These are phyloP conservation scores for Aphelenchoides bicaudatus DNA, from an alignment of 2,888 invertebrate species.

Conservation along the genomic window DNA sequence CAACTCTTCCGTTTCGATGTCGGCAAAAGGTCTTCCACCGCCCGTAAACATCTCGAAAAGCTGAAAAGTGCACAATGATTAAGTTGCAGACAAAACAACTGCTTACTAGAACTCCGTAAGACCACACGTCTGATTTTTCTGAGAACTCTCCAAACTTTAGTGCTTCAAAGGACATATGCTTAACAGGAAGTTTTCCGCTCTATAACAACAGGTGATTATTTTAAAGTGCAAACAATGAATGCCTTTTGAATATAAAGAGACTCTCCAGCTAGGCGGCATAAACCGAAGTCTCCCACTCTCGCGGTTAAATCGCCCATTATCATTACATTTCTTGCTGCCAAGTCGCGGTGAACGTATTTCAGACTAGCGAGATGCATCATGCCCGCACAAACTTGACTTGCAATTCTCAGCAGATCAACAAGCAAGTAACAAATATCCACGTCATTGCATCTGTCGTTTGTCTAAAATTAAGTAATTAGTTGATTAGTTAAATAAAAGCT, in stretches of 20 bases:
- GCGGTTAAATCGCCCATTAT: background rate
- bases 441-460: background rate
- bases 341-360: conserved; percentile 31
- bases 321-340: conserved; percentile 31
- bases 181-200: conserved; percentile 15
- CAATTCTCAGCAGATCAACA: conserved; percentile 10
- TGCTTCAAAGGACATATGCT: conserved; percentile 14
- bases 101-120: conserved; percentile 4
- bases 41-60: conserved; percentile 18
- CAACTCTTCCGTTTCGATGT: conserved; percentile 2
- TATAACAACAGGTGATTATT: background rate
- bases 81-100: no score
- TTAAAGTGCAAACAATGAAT: background rate
- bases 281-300: conserved; percentile 17
- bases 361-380: conserved; percentile 7
- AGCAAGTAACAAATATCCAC: conserved; percentile 5
- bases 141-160: conserved; percentile 10
- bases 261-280: conserved; percentile 10
- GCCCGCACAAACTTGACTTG: conserved; percentile 2
- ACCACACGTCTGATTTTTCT: conserved; percentile 9
- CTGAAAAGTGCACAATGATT: no score
- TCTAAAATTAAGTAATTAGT: background rate
- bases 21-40: conserved; percentile 4
- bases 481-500: conserved; percentile 4
- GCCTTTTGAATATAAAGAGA: conserved; percentile 14